phyloP scores from a whole-genome alignment of 2,113 vertebrate species.

The Platysternon megacephalum region DNA sequence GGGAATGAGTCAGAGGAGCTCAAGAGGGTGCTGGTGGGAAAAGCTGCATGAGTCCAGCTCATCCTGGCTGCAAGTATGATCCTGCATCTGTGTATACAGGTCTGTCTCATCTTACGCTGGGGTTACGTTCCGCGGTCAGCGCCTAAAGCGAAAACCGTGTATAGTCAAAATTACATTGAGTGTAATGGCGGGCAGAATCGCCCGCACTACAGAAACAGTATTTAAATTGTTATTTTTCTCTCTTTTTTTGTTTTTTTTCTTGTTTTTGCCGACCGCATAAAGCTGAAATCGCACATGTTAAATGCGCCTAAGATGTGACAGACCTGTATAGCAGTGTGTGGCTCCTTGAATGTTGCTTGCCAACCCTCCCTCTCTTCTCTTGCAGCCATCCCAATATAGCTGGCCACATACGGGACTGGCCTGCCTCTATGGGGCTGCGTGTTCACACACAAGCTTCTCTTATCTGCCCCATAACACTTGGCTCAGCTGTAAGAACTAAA shows the following conservation, averaged over 20 bases:
- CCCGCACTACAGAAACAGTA: no score
- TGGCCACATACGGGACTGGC: not conserved
- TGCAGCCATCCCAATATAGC: not conserved
- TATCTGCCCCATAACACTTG: not conserved
- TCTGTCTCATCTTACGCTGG: no score
- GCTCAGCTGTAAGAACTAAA: not conserved
- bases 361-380: not conserved
- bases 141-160: no score
- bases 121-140: no score
- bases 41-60: not conserved
- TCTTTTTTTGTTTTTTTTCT: no score
- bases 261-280: no score
- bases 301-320: no score
- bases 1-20: not conserved
- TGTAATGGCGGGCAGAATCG: no score
- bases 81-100: not conserved
- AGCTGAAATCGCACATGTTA: no score
- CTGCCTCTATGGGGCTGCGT: not conserved
- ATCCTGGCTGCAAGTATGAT: not conserved
- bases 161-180: no score
- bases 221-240: no score
- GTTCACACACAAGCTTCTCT: not conserved
- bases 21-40: not conserved
- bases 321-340: accelerated
- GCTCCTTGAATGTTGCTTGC: not conserved